Conservation (phyloP, 2,797 vertebrate species). For the Gambusia yucatana region DNA sequence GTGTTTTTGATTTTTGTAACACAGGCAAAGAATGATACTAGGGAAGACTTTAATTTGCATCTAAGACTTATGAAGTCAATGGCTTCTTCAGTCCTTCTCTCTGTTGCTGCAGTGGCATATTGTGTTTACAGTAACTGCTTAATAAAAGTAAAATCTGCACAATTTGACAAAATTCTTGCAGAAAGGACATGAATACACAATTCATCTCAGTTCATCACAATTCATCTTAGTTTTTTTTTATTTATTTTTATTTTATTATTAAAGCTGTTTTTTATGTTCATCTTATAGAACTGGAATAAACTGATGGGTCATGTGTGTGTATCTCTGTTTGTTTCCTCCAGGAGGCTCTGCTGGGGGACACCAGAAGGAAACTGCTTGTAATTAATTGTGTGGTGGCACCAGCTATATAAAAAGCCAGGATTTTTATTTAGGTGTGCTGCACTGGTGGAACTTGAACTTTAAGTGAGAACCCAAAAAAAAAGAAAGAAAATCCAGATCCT, state of each 20-base stretch:
- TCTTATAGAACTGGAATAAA: not conserved
- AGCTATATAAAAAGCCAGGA: not conserved
- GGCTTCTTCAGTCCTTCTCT: not conserved
- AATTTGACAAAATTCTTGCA: not conserved
- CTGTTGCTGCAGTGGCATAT: not conserved
- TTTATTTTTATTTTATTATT: not conserved
- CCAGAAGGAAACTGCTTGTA: not conserved
- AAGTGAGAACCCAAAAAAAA: not conserved
- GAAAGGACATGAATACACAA: not conserved
- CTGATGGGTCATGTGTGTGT: too few species aligned
- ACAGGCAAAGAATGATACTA: conserved; percentile 31
- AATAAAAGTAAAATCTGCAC: not conserved
- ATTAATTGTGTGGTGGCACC: not conserved
- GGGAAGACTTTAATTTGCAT: conserved; percentile 42
- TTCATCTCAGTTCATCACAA: not conserved
- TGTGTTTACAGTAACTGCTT: not conserved
- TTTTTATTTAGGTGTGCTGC: not conserved
- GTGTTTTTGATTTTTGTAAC: conserved; percentile 27
- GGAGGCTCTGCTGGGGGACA: not conserved
- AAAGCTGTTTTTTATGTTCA: not conserved
- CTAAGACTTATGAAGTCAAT: not conserved
- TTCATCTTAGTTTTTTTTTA: too few species aligned
- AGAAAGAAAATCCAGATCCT: not conserved
- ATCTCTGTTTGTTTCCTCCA: not conserved
- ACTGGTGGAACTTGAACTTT: not conserved